Base-by-base conservation (phyloP, 2,113 vertebrate species). In the Hyperoodon ampullatus region DNA sequence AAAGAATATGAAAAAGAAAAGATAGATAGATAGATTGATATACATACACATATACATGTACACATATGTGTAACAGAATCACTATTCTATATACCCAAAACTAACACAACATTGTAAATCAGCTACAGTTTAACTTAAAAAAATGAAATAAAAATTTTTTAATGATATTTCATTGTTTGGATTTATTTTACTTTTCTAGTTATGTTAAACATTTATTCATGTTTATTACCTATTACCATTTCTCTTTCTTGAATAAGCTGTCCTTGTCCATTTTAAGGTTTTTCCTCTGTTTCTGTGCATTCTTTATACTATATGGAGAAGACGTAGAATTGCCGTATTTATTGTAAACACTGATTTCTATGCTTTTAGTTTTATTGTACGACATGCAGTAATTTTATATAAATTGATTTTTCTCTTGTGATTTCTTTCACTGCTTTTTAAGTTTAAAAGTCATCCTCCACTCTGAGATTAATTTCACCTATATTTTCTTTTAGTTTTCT, bases 381-480 rank as follows among this genome's bases (percentile, higher is more conserved):
- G 33, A 35, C 30, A 74, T 15, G 28, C 8, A 55, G 15, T 78
- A 75, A 87, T 75, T 95, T 89, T 61, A 23, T 28, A 24, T 65
- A 72, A 58, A 50, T 39, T 39, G 2, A 19, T 78, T 78, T 90
- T 88, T 66, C 74, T 74, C n/a, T 66, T 84, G 6, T 35, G 6
- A 55, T 85, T 93, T 96, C 13, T 84, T 90, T n/a, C 30, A 70
- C 39, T 83, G 50, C 33, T 65, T 92, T 98, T 61, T 81, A 81
- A 24, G 7, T 47, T 93, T n/a, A 94, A 96, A 66, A n/a, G 24
- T 35, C 63, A 10, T 50, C 78, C 11, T 24, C 11, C 6, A 61
- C 68, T 61, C 68, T n/a, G 35, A 85, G 23, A 33, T 68, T 39
- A 28, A 9, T 23, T 94, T 53, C 60, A 14, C 5, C 47, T 91